phyloP scores from a whole-genome alignment of 2,113 vertebrate genomes.

The Trichechus manatus region DNA sequence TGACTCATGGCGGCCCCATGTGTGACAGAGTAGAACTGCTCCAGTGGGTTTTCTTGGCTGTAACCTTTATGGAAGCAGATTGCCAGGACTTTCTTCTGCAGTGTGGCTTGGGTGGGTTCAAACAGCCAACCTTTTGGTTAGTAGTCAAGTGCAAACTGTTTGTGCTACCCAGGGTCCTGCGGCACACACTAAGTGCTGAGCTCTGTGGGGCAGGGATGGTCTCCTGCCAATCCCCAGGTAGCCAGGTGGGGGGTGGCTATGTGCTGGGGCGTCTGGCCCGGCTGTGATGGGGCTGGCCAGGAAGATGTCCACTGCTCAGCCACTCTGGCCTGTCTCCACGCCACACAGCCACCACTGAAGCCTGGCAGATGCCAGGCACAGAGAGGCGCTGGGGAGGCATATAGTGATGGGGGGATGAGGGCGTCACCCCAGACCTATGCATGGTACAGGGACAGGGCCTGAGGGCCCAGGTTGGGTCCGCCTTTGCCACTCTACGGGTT shows the following conservation, averaged over 20 bases:
- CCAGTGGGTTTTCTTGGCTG: not conserved
- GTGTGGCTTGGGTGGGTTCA: not conserved
- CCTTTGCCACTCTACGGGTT: rapidly evolving
- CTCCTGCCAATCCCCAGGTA: not conserved
- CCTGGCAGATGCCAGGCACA: not conserved
- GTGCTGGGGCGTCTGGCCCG: not conserved
- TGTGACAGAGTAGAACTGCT: not conserved
- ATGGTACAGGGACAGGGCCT: too few species aligned
- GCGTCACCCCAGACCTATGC: not conserved
- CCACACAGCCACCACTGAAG: not conserved
- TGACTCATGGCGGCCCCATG: not conserved
- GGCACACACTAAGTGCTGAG: not conserved
- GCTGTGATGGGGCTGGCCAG: not conserved
- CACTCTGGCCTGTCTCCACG: not conserved
- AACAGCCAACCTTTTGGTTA: too few species aligned
- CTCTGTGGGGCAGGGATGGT: too few species aligned
- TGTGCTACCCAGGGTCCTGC: not conserved
- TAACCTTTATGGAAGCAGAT: not conserved
- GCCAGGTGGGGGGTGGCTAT: not conserved
- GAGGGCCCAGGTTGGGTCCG: rapidly evolving
- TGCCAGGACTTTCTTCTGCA: not conserved
- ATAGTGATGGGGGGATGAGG: rapidly evolving
- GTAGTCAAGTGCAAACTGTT: not conserved
- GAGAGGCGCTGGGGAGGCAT: not conserved
- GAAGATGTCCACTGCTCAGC: not conserved